These are phyloP conservation scores for Zaprionus ornatus DNA, from an alignment of 1,140 invertebrate species.

Conservation along the genomic window DNA sequence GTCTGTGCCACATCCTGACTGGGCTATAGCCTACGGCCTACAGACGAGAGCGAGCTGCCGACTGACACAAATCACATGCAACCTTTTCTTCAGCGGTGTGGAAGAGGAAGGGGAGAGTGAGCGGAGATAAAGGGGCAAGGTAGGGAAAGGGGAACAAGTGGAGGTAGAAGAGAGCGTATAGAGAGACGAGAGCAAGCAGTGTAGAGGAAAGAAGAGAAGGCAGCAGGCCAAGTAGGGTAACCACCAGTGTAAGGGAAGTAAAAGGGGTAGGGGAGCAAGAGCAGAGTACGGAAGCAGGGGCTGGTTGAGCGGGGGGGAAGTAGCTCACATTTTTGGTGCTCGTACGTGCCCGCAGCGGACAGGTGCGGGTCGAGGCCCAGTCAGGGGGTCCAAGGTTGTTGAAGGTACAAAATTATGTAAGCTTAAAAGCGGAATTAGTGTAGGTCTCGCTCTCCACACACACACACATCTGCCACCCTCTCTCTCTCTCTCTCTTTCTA, in stretches of 20 bases:
- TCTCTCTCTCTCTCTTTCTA: constrained; percentile 3
- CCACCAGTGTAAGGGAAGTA: not conserved
- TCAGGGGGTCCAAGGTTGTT: constrained; percentile 44
- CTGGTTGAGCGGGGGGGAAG: not conserved
- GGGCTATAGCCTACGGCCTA: not conserved
- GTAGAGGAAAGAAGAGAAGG: no score
- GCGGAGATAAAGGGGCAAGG: not conserved
- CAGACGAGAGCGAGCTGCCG: not conserved
- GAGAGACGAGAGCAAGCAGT: no score
- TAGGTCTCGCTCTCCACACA: constrained; percentile 2
- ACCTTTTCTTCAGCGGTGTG: constrained; percentile 55
- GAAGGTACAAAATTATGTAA: constrained; percentile 72
- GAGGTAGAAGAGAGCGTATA: no score
- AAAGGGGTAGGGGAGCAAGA: constrained; percentile 2
- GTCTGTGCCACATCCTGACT: constrained; percentile 64
- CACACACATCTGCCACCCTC: not conserved
- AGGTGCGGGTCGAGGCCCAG: constrained; percentile 25
- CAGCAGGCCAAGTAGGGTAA: not conserved
- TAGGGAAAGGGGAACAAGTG: not conserved
- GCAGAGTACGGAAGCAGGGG: constrained; percentile 6
- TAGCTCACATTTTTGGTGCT: constrained; percentile 52
- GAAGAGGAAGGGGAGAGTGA: not conserved
- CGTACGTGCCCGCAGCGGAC: constrained; percentile 65
- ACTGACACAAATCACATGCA: constrained; percentile 74
- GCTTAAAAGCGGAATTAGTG: constrained; percentile 69